A percentile compares a stretch with the other conserved stretches of the same genome.
Evolutionary conservation across 2,113 vertebrate genomes (phyloP).

Genomic region (Odocoileus virginianus): DNA sequence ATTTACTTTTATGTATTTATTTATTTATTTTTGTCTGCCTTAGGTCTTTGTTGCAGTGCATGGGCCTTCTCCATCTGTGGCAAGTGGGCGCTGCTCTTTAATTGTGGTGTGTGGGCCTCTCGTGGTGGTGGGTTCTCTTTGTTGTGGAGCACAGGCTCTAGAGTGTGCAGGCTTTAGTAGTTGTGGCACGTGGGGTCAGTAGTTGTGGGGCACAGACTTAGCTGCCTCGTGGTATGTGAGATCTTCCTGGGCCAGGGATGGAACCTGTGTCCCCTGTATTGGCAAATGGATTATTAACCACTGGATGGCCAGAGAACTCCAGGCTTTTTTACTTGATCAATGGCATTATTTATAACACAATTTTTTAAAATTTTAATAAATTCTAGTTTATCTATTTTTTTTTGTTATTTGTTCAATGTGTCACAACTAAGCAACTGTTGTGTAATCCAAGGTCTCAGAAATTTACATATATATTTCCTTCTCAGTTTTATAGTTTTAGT

Average conservation of each 20-base stretch:
- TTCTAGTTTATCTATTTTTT: neutral
- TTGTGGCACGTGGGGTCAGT: neutral
- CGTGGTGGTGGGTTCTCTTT: neutral
- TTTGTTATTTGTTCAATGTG: neutral
- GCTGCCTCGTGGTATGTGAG: neutral
- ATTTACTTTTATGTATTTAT: neutral
- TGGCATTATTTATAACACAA: neutral
- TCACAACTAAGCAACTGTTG: neutral
- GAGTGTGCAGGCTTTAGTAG: neutral
- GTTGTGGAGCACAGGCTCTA: neutral
- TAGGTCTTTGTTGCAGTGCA: neutral
- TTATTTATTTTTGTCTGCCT: neutral
- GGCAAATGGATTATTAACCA: neutral
- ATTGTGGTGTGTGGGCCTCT: neutral
- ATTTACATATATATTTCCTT: neutral
- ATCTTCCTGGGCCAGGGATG: neutral
- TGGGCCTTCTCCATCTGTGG: neutral
- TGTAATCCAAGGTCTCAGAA: neutral
- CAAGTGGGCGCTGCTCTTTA: neutral
- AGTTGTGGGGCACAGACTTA: neutral
- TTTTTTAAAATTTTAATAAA: neutral
- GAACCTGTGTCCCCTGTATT: neutral
- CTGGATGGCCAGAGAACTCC: neutral
- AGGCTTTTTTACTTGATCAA: neutral
- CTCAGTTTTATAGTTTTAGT: constrained; percentile 2